Evolutionary conservation across 2,113 vertebrate species (phyloP), one percentile per base, ranked within the genome.

Genomic region (Delphinus delphis): DNA sequence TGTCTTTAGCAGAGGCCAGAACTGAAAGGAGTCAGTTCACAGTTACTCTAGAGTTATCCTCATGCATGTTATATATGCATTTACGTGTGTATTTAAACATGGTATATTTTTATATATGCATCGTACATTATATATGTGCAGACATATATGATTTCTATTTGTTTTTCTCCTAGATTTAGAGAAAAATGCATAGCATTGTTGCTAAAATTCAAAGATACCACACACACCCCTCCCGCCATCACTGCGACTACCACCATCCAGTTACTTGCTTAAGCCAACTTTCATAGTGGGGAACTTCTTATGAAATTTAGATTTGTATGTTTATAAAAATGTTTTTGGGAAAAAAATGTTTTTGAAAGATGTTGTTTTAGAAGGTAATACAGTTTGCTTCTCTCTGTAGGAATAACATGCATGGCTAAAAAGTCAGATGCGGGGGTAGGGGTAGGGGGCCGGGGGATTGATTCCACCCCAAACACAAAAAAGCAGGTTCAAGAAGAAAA

Each of bases 41-140:
- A 97, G 84, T 97, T 92, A 97, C 96, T 97, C 87, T 93, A 92
- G 95, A 98, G 97, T 89, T 97, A 85, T 87, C 97, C 53, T 91
- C 93, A 97, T 97, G 90, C 97, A 58, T 87, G 55, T 94, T 93
- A 53, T 84, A 53, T 90, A 71, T 67, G 44, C 60, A 90, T 79
- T 79, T 79, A 84, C 41, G 5, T 70, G 79, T 88, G 7, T 79
- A 88, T 73, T 88, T 60, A 91, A 96, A 90, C 67, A 63, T 85
- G 60, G 60, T 31, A 41, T 96, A 95, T 90, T 86, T 94, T 50
- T 76, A 84, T 90, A 83, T 89, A 70, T 58, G 50, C 23, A 14
- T 81, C 38, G 23, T 67, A 41, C 4, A 68, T 94, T 74, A 83
- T 80, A 79, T 89, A 70, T 70, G 70, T 79, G 47, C 41, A 77